Evolutionary conservation across 2,888 invertebrate species (phyloP).

Genomic region (Desoria tigrina): DNA sequence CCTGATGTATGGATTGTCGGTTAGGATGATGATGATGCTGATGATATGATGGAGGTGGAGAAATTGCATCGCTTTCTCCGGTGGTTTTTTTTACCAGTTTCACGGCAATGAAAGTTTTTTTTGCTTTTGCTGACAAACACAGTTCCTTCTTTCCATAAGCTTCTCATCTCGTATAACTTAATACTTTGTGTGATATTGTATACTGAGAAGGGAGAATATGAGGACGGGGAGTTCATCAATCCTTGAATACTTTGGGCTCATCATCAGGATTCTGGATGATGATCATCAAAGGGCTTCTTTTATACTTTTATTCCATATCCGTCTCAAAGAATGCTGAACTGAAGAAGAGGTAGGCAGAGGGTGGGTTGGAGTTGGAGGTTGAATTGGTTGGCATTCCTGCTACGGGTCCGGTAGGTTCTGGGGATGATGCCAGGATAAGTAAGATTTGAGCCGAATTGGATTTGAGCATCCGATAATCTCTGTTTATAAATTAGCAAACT

Average conservation of each 20-base stretch:
- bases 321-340: constrained; percentile 18
- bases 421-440: too few relatives aligned
- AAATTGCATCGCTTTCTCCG: too few relatives aligned
- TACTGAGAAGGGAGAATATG: neutral
- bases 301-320: constrained; percentile 6
- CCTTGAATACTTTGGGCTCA: neutral
- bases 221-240: neutral
- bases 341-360: constrained; percentile 14
- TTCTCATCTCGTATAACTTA: too few relatives aligned
- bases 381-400: too few relatives aligned
- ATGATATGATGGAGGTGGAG: too few relatives aligned
- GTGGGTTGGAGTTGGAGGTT: too few relatives aligned
- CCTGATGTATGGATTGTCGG: too few relatives aligned
- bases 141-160: constrained; percentile 33
- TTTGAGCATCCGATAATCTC: too few relatives aligned
- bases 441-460: too few relatives aligned
- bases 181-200: neutral
- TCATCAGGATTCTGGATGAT: constrained; percentile 11
- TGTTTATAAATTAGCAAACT: too few relatives aligned
- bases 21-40: too few relatives aligned
- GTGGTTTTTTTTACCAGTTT: constrained; percentile 3
- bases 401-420: too few relatives aligned
- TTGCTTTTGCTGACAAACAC: constrained; percentile 42
- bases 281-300: constrained; percentile 27
- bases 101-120: constrained; percentile 10